A percentile compares a stretch with the other conserved stretches of the same genome.
Conservation (phyloP, 2,797 vertebrate species). For the Buphagus erythrorhynchus region DNA sequence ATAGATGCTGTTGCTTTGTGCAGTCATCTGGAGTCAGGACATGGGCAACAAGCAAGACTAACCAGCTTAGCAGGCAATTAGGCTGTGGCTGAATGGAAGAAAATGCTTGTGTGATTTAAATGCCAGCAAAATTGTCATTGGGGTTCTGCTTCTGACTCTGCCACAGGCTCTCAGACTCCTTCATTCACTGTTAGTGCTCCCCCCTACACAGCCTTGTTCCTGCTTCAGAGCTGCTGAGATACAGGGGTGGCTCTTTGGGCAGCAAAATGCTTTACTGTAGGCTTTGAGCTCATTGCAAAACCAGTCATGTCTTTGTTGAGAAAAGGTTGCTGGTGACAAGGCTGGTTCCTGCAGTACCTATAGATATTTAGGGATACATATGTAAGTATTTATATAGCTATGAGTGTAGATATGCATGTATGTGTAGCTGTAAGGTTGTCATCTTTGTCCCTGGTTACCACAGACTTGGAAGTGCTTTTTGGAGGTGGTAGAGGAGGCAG, state of each 20-base stretch:
- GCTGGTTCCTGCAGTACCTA: not conserved
- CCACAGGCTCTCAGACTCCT: not conserved
- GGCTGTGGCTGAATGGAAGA: not conserved
- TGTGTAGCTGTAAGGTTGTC: not conserved
- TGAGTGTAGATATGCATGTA: not conserved
- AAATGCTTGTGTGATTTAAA: not conserved
- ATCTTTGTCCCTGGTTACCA: not conserved
- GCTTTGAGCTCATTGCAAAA: not conserved
- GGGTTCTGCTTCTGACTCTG: not conserved
- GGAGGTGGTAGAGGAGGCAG: not conserved
- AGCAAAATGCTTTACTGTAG: not conserved
- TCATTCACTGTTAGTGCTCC: not conserved
- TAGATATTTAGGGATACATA: not conserved
- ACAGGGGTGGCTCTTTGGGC: not conserved
- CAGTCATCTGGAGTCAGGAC: not conserved
- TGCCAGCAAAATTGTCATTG: not conserved
- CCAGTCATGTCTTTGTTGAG: not conserved
- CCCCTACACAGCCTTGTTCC: not conserved
- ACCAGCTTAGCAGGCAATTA: conserved; percentile 3
- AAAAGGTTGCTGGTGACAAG: not conserved
- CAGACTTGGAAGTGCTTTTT: not conserved
- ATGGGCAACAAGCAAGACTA: not conserved
- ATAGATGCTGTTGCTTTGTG: not conserved
- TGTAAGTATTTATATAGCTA: not conserved
- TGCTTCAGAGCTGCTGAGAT: not conserved